Evolutionary conservation across 2,888 invertebrate species (phyloP).

Genomic region (Diplolepis rosae): DNA sequence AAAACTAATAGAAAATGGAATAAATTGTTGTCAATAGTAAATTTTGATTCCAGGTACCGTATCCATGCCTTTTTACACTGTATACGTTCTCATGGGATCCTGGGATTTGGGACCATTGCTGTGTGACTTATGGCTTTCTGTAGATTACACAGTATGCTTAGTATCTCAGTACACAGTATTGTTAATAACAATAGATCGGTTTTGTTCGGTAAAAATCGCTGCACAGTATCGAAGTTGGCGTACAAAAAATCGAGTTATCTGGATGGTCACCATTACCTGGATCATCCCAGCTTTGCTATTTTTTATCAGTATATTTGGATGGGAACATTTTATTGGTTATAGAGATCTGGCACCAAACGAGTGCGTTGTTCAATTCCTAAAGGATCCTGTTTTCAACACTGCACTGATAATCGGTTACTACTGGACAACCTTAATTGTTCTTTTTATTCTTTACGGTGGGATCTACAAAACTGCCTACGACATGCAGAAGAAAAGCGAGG

Average conservation of each 20-base stretch:
- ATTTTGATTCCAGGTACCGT: constrained; percentile 83
- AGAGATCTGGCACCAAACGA: constrained; percentile 90
- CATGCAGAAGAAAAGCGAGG: constrained; percentile 97
- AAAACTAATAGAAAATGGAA: background rate
- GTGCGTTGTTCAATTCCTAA: constrained; percentile 97
- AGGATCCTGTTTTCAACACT: constrained; percentile 97
- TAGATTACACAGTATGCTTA: constrained; percentile 98
- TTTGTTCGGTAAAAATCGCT: constrained; percentile 98
- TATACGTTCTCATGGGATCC: constrained; percentile 95
- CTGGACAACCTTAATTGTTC: constrained; percentile 96
- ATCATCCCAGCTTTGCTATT: constrained; percentile 96
- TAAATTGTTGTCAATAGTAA: background rate
- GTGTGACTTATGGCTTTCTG: constrained; percentile 98
- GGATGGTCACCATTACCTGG: constrained; percentile 98
- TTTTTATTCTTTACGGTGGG: constrained; percentile 96
- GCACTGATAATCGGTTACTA: constrained; percentile 97
- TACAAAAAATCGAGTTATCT: constrained; percentile 92
- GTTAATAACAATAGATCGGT: constrained; percentile 97
- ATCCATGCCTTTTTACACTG: constrained; percentile 99
- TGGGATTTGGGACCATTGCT: constrained; percentile 97
- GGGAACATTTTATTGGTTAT: constrained; percentile 98
- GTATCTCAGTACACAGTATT: constrained; percentile 99
- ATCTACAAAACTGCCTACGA: constrained; percentile 98
- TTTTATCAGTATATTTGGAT: constrained; percentile 98
- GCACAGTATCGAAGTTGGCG: constrained; percentile 98